Evolutionary conservation across 2,797 vertebrate species (phyloP), one percentile per base, ranked within the genome.

Genomic region (Clarias laeviceps): DNA sequence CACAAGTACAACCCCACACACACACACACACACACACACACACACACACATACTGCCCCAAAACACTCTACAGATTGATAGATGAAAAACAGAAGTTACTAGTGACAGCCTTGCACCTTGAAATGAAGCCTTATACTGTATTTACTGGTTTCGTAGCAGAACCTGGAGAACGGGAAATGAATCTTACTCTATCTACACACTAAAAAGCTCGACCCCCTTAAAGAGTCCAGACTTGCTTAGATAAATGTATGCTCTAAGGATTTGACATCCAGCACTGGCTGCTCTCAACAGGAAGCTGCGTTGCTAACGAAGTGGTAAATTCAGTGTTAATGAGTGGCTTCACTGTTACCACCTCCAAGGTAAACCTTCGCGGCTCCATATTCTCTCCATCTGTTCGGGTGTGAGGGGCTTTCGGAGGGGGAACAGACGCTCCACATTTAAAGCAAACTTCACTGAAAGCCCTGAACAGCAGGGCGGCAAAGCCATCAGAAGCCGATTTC

Each of bases 311-410:
- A 99, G 97, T 99, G 98, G 96, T 99, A 99, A 99, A 99, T 99
- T 99, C 98, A 99, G 98, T 97, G 98, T 98, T 99, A 99, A 99
- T 99, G 97, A 99, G 97, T 97, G 96, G 97, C 96, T 98, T 97
- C 97, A 97, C 96, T 98, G 97, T 97, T 98, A 97, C 96, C 97
- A 98, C 97, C 97, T 98, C 96, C 89, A 96, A 97, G 96, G 97
- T 97, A 99, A 97, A 98, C 95, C 97, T 97, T 97, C 96, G 95
- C 92, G 91, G 94, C 95, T 96, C 96, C 94, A 95, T 95, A 95
- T 96, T 96, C 96, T 92, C 94, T 91, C 97, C 98, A 99, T 99
- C 98, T 99, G 98, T 96, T 97, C 93, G 95, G 94, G 97, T 98
- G 98, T 97, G 95, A 97, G 95, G 94, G 96, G 94, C 74, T 82